These are phyloP conservation scores for Julus scandinavius DNA, from an alignment of 2,888 invertebrate species.

Conservation along the genomic window DNA sequence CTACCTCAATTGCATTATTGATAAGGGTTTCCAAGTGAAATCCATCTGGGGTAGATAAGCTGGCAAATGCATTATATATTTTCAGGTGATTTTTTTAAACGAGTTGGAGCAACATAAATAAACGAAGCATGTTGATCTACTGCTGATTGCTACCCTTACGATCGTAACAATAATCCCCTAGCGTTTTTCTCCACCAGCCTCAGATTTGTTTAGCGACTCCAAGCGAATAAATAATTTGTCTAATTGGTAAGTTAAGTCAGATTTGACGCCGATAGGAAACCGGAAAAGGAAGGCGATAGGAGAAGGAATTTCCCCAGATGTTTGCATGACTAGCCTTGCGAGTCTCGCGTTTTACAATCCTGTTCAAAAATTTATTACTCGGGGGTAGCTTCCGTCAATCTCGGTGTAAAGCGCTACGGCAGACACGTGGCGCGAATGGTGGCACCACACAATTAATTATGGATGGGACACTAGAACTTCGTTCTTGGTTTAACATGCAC, in stretches of 20 bases:
- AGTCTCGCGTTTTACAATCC: constrained; percentile 1
- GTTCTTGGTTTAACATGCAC: not conserved
- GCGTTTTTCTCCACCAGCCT: not conserved
- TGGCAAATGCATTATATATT: constrained; percentile 23
- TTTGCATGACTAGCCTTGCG: constrained; percentile 1
- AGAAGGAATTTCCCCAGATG: not conserved
- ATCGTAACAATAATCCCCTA: not conserved
- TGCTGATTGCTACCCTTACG: not conserved
- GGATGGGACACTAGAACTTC: not conserved
- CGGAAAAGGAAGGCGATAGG: not conserved
- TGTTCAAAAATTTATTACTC: not conserved
- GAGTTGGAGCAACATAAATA: not conserved
- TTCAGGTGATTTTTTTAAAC: constrained; percentile 24
- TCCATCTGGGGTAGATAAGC: constrained; percentile 16
- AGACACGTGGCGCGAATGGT: not conserved
- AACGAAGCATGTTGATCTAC: constrained; percentile 3
- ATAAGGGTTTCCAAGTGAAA: constrained; percentile 12
- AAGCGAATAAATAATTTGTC: not conserved
- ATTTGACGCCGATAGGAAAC: constrained; percentile 1
- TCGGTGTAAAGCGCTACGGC: not conserved
- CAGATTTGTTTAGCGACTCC: not conserved
- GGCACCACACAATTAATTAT: not conserved
- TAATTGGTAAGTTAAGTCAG: constrained; percentile 3
- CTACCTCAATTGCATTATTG: constrained; percentile 4
- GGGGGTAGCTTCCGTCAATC: not conserved